These are phyloP conservation scores for Crocodylus rhombifer DNA, from an alignment of 2,797 vertebrate species.

Conservation along the genomic window DNA sequence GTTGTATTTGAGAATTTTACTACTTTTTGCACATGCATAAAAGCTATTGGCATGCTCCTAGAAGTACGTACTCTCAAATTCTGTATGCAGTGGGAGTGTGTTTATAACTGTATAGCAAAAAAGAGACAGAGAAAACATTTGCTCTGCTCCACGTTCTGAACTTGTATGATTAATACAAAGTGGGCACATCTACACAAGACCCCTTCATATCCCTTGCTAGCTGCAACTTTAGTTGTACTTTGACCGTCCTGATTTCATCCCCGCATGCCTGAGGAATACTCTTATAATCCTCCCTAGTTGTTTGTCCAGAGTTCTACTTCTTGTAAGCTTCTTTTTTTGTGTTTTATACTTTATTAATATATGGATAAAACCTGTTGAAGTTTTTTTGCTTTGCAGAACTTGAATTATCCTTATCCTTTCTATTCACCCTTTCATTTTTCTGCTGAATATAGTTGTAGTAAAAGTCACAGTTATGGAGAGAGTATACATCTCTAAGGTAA, in stretches of 20 bases:
- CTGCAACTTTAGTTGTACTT: too few relatives aligned
- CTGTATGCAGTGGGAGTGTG: too few relatives aligned
- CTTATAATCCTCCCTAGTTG: too few relatives aligned
- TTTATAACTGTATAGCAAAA: too few relatives aligned
- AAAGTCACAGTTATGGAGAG: background rate
- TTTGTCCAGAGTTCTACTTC: too few relatives aligned
- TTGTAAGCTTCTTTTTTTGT: too few relatives aligned
- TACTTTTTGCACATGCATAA: background rate
- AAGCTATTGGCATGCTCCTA: background rate
- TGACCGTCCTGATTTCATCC: too few relatives aligned
- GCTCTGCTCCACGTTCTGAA: background rate
- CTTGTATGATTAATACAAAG: background rate
- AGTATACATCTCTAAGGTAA: background rate
- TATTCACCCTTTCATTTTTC: background rate
- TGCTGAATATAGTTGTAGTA: background rate
- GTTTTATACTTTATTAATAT: too few relatives aligned
- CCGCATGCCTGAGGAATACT: too few relatives aligned
- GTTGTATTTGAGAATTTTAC: background rate
- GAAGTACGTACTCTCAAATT: background rate
- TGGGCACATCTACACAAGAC: too few relatives aligned
- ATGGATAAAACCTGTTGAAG: background rate
- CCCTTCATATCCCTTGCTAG: too few relatives aligned
- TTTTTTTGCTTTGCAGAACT: conserved; percentile 1
- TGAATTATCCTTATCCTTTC: background rate
- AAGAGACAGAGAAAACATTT: too few relatives aligned